Evolutionary conservation across 2,888 invertebrate genomes (phyloP), one percentile per base, ranked within the genome.

Genomic region (Platerodrilus igneus): DNA sequence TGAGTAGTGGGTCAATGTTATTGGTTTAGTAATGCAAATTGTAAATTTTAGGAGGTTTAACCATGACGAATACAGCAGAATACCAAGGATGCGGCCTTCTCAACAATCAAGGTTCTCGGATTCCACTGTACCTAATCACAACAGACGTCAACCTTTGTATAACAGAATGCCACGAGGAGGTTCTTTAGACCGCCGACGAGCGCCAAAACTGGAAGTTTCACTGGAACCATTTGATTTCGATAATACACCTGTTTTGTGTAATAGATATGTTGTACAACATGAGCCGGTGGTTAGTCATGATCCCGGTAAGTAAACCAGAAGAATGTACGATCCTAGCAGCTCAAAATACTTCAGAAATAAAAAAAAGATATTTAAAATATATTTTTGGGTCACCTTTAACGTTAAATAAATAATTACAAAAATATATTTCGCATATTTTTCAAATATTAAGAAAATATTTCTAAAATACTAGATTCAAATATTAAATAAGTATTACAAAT

Each of bases 191-290:
- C 60, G 63, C 51, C 59, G 51, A 23, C 55, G 55, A 37, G 47
- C 45, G 32, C 52, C 54, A n/a, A 52, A 55, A 26, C 52, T 60
- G 33, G 52, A 62, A 57, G 41, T 64, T 54, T 52, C 67, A 52
- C 46, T 67, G 51, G 62, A 61, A 58, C 60, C 63, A 4, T 58
- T 67, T 17, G 50, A 59, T 27, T 52, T 68, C 15, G 73, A 73
- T 19, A 73, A 74, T 44, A 74, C 76, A 1, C 78, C 83, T 1
- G 79, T 85, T 19, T 70, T 83, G 22, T 81, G 78, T 59, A 86
- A 86, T 62, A 78, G 76, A 51, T 86, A 85, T 59, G 83, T 81
- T 0, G 65, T 82, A 31, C 78, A 79, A 31, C 69, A 69, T 29
- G 55, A 57, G 48, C 49, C 56, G 1, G 49, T 58, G 8, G 69